A percentile compares a stretch with the other conserved stretches of the same genome.
These are phyloP conservation scores for Chiloscyllium punctatum DNA, from an alignment of 2,797 vertebrate species.

Conservation along the genomic window DNA sequence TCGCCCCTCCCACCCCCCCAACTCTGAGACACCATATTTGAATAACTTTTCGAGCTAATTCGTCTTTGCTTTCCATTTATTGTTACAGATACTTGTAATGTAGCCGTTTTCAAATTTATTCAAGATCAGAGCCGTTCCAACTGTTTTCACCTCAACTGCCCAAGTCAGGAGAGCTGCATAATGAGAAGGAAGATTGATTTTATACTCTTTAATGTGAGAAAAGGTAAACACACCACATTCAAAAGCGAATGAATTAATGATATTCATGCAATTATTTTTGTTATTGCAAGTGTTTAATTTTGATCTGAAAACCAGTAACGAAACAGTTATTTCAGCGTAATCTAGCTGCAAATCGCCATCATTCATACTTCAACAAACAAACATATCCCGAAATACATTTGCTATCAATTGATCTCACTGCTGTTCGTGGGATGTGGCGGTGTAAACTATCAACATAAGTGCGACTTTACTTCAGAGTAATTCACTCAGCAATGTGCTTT, in stretches of 20 bases:
- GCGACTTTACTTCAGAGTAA: neutral
- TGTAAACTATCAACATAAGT: neutral
- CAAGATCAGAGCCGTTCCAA: slow-evolving; percentile 62
- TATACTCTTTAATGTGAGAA: slow-evolving; percentile 81
- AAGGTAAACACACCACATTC: slow-evolving; percentile 58
- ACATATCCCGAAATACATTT: neutral
- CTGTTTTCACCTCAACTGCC: slow-evolving; percentile 84
- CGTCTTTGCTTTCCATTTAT: slow-evolving; percentile 2
- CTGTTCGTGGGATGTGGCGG: neutral
- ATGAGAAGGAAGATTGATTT: slow-evolving; percentile 64
- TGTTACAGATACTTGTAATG: slow-evolving; percentile 76
- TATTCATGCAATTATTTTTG: neutral
- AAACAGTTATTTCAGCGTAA: neutral
- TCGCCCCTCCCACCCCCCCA: neutral
- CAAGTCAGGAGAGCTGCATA: slow-evolving; percentile 77
- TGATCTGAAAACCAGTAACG: neutral
- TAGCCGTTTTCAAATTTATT: slow-evolving; percentile 83
- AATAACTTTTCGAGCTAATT: neutral
- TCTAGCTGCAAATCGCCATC: neutral
- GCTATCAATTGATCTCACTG: neutral
- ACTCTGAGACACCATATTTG: neutral
- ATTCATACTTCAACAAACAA: neutral
- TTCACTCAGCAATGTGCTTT: neutral
- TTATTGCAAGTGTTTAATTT: neutral
- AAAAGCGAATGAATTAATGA: too few relatives aligned